Conservation (phyloP, 1,140 invertebrate species). For the Trichoplusia ni region DNA sequence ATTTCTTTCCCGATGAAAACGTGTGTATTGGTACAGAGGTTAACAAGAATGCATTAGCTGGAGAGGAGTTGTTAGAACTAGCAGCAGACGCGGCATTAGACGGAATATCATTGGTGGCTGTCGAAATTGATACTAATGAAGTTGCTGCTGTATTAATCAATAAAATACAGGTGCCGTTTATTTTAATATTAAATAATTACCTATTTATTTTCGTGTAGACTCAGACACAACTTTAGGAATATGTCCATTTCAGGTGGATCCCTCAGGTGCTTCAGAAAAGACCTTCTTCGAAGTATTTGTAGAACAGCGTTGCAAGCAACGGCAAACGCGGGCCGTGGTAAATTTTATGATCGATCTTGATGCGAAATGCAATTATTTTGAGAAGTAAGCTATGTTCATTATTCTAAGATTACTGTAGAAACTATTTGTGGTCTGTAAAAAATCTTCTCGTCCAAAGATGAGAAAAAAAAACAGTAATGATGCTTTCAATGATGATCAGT, state of each 20-base stretch:
- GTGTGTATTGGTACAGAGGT: slow-evolving; percentile 81
- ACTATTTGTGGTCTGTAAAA: too few relatives aligned
- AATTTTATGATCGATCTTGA: slow-evolving; percentile 84
- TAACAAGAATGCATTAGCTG: slow-evolving; percentile 78
- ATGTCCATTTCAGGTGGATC: slow-evolving; percentile 51
- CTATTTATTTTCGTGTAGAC: too few relatives aligned
- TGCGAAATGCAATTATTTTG: slow-evolving; percentile 82
- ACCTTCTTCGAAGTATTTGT: slow-evolving; percentile 82
- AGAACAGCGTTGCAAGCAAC: slow-evolving; percentile 79
- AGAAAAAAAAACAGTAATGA: too few relatives aligned
- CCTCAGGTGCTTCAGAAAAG: slow-evolving; percentile 69
- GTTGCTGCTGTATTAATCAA: slow-evolving; percentile 85
- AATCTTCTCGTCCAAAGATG: too few relatives aligned
- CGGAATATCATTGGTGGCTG: slow-evolving; percentile 84
- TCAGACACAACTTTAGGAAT: too few relatives aligned
- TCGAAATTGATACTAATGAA: slow-evolving; percentile 77
- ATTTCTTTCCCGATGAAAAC: slow-evolving; percentile 83
- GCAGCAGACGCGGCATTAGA: slow-evolving; percentile 83
- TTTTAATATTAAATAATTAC: too few relatives aligned
- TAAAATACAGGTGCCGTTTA: slow-evolving; percentile 87
- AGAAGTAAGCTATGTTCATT: slow-evolving; percentile 59
- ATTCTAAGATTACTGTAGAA: too few relatives aligned
- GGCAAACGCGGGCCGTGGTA: slow-evolving; percentile 79
- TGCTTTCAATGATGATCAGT: too few relatives aligned
- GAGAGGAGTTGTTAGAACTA: slow-evolving; percentile 83